Evolutionary conservation across 2,797 vertebrate genomes (phyloP).

Genomic region (Tokudaia tokunoshimensis): DNA sequence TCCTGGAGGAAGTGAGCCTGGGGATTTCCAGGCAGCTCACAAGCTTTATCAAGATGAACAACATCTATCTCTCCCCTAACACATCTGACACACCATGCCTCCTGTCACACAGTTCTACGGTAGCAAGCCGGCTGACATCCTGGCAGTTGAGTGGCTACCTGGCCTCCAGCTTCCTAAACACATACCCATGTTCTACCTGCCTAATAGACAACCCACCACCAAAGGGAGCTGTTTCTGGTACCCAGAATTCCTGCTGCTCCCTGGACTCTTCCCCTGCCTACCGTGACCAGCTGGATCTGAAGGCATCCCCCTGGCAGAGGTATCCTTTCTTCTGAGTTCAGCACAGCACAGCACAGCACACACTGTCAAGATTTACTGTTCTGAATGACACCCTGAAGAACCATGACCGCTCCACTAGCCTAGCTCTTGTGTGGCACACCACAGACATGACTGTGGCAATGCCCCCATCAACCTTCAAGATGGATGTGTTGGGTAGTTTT

Average conservation of each 20-base stretch:
- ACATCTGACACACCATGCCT: background rate
- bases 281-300: background rate
- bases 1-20: conserved; percentile 71
- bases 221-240: background rate
- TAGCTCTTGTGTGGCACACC: background rate
- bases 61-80: conserved; percentile 54
- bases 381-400: background rate
- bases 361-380: background rate
- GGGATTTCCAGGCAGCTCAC: conserved; percentile 69
- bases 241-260: background rate
- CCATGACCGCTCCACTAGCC: background rate
- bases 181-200: rapidly evolving
- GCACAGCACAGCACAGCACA: background rate
- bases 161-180: background rate
- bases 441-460: background rate
- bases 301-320: too few species aligned
- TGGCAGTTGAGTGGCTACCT: background rate
- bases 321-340: background rate
- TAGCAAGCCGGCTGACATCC: background rate
- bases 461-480: background rate
- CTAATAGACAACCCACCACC: background rate
- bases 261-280: background rate
- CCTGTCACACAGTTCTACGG: background rate
- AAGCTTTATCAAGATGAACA: conserved; percentile 54
- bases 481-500: background rate